Percentiles rank a stretch among this genome's conserved stretches.
phyloP scores from a whole-genome alignment of 2,888 invertebrate genomes.

The Eupithecia tripunctaria region DNA sequence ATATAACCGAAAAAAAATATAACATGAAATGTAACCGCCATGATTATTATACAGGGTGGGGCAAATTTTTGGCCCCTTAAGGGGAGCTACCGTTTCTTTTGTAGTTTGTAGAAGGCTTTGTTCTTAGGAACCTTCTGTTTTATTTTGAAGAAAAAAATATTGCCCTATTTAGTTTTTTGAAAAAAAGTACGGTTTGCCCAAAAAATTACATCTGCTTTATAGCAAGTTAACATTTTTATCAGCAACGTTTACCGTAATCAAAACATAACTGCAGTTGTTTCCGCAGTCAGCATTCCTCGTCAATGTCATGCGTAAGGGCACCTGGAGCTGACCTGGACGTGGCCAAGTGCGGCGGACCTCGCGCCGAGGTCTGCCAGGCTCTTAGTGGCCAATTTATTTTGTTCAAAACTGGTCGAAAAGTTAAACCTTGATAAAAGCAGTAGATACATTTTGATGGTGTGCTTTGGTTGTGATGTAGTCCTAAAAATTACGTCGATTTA shows the following conservation, averaged over 20 bases:
- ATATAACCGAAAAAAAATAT: no score
- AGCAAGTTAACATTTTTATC: not conserved
- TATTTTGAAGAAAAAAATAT: no score
- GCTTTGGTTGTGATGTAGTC: not conserved
- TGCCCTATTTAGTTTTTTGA: no score
- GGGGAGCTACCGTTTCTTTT: no score
- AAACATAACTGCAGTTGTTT: not conserved
- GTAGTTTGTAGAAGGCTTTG: no score
- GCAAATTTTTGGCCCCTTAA: no score
- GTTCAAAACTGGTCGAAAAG: not conserved
- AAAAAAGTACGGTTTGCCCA: no score
- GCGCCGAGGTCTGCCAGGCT: not conserved
- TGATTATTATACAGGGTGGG: no score
- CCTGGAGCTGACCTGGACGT: not conserved
- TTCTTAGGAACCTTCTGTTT: no score
- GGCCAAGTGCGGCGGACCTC: not conserved
- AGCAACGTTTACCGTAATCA: not conserved
- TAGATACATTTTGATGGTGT: not conserved
- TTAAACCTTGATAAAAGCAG: not conserved
- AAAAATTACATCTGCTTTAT: no score
- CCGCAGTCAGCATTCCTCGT: not conserved
- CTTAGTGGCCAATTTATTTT: slow-evolving; percentile 1
- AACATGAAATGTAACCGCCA: no score
- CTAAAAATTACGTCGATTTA: no score
- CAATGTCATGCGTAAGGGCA: slow-evolving; percentile 4